phyloP scores from a whole-genome alignment of 2,113 vertebrate species.

The Carettochelys insculpta region DNA sequence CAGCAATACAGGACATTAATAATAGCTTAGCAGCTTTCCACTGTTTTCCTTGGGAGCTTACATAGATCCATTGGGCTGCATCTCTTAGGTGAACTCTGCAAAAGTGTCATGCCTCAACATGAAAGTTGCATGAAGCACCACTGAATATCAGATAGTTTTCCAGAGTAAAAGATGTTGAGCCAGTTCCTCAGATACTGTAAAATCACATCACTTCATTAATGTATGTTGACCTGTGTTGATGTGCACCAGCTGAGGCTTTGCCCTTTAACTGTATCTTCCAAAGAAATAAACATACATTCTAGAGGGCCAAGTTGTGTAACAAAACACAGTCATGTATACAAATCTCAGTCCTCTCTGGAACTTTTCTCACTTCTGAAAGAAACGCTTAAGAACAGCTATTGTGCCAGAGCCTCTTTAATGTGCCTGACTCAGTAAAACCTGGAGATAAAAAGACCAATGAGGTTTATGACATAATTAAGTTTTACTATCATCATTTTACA shows the following conservation, averaged over 20 bases:
- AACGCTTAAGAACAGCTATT: neutral
- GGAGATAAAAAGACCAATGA: neutral
- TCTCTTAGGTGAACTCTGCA: neutral
- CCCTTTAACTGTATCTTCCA: neutral
- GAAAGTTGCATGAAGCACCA: neutral
- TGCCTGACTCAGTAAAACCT: neutral
- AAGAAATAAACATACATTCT: neutral
- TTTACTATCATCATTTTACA: neutral
- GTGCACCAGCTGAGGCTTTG: rapidly evolving
- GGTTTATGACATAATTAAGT: neutral
- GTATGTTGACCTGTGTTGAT: neutral
- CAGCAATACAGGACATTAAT: neutral
- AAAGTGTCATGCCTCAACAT: rapidly evolving
- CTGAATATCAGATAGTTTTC: neutral
- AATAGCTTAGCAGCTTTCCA: neutral
- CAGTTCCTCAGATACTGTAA: neutral
- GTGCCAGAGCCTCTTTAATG: neutral
- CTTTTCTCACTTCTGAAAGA: neutral
- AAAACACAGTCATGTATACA: rapidly evolving
- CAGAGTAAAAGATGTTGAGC: neutral
- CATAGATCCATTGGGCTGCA: rapidly evolving
- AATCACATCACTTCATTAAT: neutral
- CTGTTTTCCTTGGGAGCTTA: neutral
- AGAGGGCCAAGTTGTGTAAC: neutral
- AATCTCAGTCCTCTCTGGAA: neutral